Base-by-base conservation (phyloP, 2,797 vertebrate genomes). In the Nannoperca obscura region DNA sequence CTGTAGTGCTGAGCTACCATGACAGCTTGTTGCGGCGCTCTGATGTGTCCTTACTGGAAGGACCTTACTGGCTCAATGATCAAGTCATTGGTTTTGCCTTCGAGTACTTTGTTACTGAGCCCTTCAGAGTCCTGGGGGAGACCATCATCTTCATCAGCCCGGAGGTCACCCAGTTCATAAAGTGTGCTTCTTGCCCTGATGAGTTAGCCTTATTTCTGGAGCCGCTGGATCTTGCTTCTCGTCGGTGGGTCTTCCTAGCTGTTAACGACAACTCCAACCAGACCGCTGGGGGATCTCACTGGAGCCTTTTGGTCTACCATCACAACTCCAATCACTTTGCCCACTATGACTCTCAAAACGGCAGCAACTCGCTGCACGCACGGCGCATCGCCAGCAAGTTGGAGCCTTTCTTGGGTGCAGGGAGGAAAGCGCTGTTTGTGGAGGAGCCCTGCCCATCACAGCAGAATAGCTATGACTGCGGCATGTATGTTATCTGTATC, bases 391-490 rank as follows among this genome's bases (percentile, higher is more conserved):
- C 96, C 0, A 92, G 86, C 87, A 97, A 97, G 86, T 82, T 99
- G 40, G 96, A 97, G 83, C 86, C 93, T 65, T 97, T 98, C 77
- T 76, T 99, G 76, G 94, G 95, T 4, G 86, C 89, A 0, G 93
- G 90, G 60, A 86, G 93, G 17, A 95, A 94, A 81, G 84, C 92
- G 12, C 74, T 81, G 66, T 97, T 99, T 1, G 80, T 92, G 57
- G 98, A 99, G 87, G 97, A 99, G 91, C 94, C 93, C n/a, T 95
- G 97, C 0, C 98, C 98, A 0, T 92, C 94, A 0, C 98, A 99
- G 93, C 96, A 99, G 91, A 99, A 99, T 94, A 98, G 97, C 94
- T 99, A 98, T 24, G 98, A 99, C 95, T 99, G 98, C 49, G 98
- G 98, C 88, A 99, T 99, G 98, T 99, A 99, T 0, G 98, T 99